A percentile compares a stretch with the other conserved stretches of the same genome.
Evolutionary conservation across 2,888 invertebrate genomes (phyloP).

Genomic region (Agrotis puta): DNA sequence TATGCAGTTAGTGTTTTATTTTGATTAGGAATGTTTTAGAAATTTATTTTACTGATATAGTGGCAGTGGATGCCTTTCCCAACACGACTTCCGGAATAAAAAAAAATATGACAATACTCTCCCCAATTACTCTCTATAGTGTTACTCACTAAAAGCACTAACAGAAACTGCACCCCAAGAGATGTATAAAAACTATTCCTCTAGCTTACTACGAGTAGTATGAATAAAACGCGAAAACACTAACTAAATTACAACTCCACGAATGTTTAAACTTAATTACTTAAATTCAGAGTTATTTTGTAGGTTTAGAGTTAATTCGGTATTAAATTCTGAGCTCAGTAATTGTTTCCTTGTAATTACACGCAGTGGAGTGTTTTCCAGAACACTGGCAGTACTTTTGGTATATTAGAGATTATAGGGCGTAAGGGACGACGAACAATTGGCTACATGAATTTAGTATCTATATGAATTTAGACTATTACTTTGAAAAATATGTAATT

Average conservation of each 20-base stretch:
- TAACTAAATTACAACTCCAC: conserved; percentile 32
- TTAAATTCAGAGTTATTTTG: conserved; percentile 38
- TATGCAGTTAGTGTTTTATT: conserved; percentile 16
- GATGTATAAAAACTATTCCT: conserved; percentile 32
- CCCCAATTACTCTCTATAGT: not conserved
- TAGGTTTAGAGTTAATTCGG: conserved; percentile 13
- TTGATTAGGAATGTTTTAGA: not conserved
- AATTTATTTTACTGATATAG: too few relatives aligned
- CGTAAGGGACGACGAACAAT: too few relatives aligned
- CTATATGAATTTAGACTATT: too few relatives aligned
- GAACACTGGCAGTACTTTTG: not conserved
- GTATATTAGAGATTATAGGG: not conserved
- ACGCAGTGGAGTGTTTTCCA: conserved; percentile 5
- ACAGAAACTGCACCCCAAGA: conserved; percentile 5
- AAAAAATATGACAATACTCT: not conserved
- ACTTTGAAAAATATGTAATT: too few relatives aligned
- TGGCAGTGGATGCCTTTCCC: not conserved
- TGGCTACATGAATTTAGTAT: too few relatives aligned
- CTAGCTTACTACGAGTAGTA: not conserved
- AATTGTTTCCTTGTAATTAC: conserved; percentile 25
- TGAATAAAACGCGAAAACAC: conserved; percentile 31
- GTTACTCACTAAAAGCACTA: not conserved
- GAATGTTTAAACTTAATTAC: conserved; percentile 35
- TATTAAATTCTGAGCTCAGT: conserved; percentile 12
- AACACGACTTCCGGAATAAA: not conserved